phyloP scores from a whole-genome alignment of 2,797 vertebrate species.

The Corythornis leucogaster region DNA sequence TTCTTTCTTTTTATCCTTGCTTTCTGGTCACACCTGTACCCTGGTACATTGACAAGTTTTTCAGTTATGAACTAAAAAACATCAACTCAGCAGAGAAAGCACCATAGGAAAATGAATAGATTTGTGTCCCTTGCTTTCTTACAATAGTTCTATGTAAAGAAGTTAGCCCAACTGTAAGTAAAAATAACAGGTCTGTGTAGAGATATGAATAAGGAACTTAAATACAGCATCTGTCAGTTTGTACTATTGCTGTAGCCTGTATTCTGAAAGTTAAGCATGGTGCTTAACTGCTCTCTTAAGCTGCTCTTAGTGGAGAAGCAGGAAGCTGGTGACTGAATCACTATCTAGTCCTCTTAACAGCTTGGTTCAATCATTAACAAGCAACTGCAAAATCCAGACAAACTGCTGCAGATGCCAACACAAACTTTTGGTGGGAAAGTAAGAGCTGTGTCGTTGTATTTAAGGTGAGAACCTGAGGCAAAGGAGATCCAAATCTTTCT shows the following conservation, averaged over 20 bases:
- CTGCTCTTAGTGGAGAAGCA: neutral
- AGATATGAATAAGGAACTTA: neutral
- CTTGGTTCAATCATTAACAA: neutral
- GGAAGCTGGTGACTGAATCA: neutral
- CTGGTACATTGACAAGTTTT: neutral
- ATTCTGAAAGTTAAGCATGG: rapidly evolving
- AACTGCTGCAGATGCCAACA: neutral
- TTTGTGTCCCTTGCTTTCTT: neutral
- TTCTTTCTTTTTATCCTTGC: neutral
- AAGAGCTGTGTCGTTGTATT: neutral
- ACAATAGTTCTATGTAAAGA: neutral
- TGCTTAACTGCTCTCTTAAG: neutral
- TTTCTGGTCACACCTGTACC: neutral
- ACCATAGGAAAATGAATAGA: neutral
- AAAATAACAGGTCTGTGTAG: neutral
- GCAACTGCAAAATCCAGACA: neutral
- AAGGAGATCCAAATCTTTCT: neutral
- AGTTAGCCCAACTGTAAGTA: neutral
- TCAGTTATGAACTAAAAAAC: neutral
- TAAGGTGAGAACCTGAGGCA: neutral
- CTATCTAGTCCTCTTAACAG: neutral
- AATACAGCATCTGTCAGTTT: neutral
- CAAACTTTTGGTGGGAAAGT: neutral
- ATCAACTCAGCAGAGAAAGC: neutral
- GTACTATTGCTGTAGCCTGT: neutral